A percentile compares a stretch with the other conserved stretches of the same genome.
These are phyloP conservation scores for Lucilia cuprina DNA, from an alignment of 1,140 invertebrate genomes.

Conservation along the genomic window DNA sequence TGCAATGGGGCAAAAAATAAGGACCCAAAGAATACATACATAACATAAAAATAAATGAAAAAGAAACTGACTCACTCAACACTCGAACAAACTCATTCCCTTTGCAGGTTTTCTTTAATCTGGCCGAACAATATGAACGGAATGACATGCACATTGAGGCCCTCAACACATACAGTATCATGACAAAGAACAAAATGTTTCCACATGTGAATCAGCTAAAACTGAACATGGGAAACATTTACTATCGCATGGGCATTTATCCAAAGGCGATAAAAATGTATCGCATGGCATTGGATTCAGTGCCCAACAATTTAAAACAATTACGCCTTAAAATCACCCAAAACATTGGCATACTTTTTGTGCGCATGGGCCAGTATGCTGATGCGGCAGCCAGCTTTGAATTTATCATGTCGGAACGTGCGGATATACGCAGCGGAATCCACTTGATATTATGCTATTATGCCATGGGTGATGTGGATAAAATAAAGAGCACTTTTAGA, in stretches of 20 bases:
- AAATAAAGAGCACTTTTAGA: conserved; percentile 92
- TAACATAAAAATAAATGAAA: not conserved
- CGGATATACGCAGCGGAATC: conserved; percentile 88
- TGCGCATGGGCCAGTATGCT: conserved; percentile 94
- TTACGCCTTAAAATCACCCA: conserved; percentile 96
- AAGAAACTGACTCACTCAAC: not conserved
- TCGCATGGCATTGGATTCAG: conserved; percentile 95
- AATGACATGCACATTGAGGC: conserved; percentile 97
- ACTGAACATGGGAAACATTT: conserved; percentile 98
- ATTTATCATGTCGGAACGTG: conserved; percentile 95
- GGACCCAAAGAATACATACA: not conserved
- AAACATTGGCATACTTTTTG: conserved; percentile 95
- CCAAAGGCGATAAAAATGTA: conserved; percentile 97
- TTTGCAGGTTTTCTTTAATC: conserved; percentile 87
- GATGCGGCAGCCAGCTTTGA: conserved; percentile 97
- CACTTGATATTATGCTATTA: conserved; percentile 94
- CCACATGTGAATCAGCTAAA: conserved; percentile 89
- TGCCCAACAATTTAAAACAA: conserved; percentile 90
- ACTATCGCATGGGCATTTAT: conserved; percentile 93
- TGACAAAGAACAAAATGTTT: conserved; percentile 86
- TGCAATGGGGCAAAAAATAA: not conserved
- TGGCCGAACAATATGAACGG: conserved; percentile 90
- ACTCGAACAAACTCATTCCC: not conserved
- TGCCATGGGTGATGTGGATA: conserved; percentile 90
- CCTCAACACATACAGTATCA: conserved; percentile 91